Evolutionary conservation across 2,888 invertebrate genomes (phyloP), one percentile per base, ranked within the genome.

Genomic region (Campopleginae sp.): DNA sequence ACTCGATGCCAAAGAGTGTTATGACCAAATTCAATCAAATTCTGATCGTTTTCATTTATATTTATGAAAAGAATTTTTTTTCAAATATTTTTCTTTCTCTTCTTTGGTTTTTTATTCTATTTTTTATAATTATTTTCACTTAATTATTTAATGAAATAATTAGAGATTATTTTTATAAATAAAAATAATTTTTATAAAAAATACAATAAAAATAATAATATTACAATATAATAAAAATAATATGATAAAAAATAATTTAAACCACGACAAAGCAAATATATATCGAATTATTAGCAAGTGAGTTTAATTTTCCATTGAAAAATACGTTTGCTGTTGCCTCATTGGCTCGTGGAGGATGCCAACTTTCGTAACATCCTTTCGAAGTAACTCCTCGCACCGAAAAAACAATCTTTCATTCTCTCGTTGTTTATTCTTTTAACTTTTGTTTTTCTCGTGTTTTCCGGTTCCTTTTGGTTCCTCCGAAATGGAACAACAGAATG

Each of bases 391-490:
- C 58, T 54, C 51, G n/a, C n/a, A 31, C 44, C 77, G 65, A 65
- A 46, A 33, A 14, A 75, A 75, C n/a, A 75, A 78, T 78, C 46
- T 78, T 61, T 61, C n/a, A 44, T 44, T 58, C 19, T 10, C 38
- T 48, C 31, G n/a, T 51, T 46, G n/a, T 51, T 48, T 23, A n/a
- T 66, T 46, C 33, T 6, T 58, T 31, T 75, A 33, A n/a, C 44
- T 51, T 51, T 80, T 77, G 42, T 76, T 72, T 68, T 80, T 80
- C 71, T 65, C 61, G 65, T 31, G 75, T 75, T 79, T 51, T 83
- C 70, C 51, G 75, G 78, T 68, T 78, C 38, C 19, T 63, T 63
- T 17, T 72, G 42, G 66, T 46, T 65, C 61, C 38, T 46, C 17
- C 48, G 51, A 63, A 75, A 80, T 76, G 76, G 76, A 58, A 61